A percentile compares a stretch with the other conserved stretches of the same genome.
These are phyloP conservation scores for Gastrophysa polygoni DNA, from an alignment of 2,888 invertebrate species.

Conservation along the genomic window DNA sequence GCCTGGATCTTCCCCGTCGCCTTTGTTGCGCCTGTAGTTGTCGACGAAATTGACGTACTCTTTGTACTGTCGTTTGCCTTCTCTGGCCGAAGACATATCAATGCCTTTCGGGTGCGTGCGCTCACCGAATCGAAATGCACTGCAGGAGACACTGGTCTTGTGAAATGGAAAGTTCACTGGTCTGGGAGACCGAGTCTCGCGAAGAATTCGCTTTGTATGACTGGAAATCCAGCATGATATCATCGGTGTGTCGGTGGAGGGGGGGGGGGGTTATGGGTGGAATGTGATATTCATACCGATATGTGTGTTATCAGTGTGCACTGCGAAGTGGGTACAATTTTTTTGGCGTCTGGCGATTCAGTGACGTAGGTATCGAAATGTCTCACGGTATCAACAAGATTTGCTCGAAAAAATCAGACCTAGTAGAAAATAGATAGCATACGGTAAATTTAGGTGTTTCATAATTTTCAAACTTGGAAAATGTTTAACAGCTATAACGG, in stretches of 20 bases:
- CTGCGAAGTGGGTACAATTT: background rate
- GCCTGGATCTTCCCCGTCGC: slow-evolving; percentile 38
- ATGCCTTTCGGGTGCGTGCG: no score
- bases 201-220: slow-evolving; percentile 3
- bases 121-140: background rate
- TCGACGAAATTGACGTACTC: slow-evolving; percentile 52
- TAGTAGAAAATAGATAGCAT: no score
- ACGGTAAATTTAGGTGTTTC: no score
- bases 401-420: no score
- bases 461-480: no score
- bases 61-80: slow-evolving; percentile 44
- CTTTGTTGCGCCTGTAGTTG: slow-evolving; percentile 46
- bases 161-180: slow-evolving; percentile 11
- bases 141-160: background rate
- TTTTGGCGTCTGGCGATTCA: no score
- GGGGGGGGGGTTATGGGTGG: background rate
- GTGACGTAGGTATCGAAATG: no score
- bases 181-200: slow-evolving; percentile 4
- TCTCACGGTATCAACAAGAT: no score
- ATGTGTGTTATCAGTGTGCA: background rate
- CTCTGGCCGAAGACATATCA: slow-evolving; percentile 20
- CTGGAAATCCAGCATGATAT: slow-evolving; percentile 11
- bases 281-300: no score
- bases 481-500: no score
- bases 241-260: background rate